Base-by-base conservation (phyloP, 2,888 invertebrate genomes). In the Mesochorus sp. region DNA sequence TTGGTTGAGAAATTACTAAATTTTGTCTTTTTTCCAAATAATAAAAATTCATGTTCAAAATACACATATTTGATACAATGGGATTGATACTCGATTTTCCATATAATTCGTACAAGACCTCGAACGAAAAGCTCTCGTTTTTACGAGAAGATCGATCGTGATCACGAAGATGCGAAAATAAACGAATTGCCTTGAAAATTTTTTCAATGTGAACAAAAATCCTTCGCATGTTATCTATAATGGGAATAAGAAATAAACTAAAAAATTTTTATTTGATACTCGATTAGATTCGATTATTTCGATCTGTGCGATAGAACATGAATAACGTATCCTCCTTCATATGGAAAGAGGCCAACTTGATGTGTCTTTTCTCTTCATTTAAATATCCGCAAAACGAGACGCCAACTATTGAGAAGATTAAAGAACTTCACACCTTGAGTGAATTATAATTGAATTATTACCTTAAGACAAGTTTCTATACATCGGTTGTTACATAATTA, bases 11-110 rank as follows among this genome's bases (percentile, higher is more conserved):
- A 34, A 49, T 49, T 37, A n/a, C 51, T 49, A 21, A 39, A 21
- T 26, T 49, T 57, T 57, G n/a, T 34, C 19, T 67, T 74, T 26
- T 8, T 49, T 59, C 37, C 6, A 14, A 51, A 53, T 51, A 12
- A 44, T 28, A 67, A 57, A n/a, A 67, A 59, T 59, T 39, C 14
- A 66, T 49, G 47, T 51, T 47, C 6, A 28, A 5, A 37, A 21
- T 26, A 55, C 37, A 61, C 53, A 42, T 12, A 19, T 55, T 3
- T 24, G 8, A n/a, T 37, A 2, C 12, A n/a, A n/a, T 10, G 8
- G 37, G 12, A 8, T 31, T 31, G 31, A 31, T 12, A 37, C 8
- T 37, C 8, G 2, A 4, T 12, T 4, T 66, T 53, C n/a, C 1
- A 12, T 19, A 53, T n/a, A 2, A 17, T 51, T 31, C 8, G 37